Evolutionary conservation across 1,140 invertebrate genomes (phyloP).

Genomic region (Ectropis grisescens): DNA sequence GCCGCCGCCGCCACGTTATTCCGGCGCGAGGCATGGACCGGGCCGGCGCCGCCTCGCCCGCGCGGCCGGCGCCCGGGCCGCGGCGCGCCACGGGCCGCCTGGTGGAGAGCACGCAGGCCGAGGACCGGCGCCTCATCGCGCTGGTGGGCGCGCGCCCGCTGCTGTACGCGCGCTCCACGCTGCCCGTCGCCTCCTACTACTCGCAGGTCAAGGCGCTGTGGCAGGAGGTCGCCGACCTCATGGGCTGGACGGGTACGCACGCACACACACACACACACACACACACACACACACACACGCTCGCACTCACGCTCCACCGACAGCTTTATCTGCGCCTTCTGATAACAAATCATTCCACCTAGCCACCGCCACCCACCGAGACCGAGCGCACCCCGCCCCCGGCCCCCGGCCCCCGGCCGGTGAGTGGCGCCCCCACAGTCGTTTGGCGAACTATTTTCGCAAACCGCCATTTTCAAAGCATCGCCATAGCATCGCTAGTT

Average conservation of each 20-base stretch:
- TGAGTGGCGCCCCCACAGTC: no score
- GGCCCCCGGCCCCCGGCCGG: no score
- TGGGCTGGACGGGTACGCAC: slow-evolving; percentile 52
- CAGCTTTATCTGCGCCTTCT: no score
- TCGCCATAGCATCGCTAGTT: no score
- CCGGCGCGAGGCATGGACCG: slow-evolving; percentile 24
- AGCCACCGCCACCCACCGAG: no score
- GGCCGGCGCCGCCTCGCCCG: slow-evolving; percentile 1
- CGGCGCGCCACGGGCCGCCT: slow-evolving; percentile 27
- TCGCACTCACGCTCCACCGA: no score
- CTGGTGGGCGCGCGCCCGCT: slow-evolving; percentile 41
- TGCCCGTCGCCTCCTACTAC: slow-evolving; percentile 57
- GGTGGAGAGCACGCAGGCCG: slow-evolving; percentile 49
- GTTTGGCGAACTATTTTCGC: no score
- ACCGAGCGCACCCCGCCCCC: no score
- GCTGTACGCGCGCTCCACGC: slow-evolving; percentile 52
- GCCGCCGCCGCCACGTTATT: slow-evolving; percentile 26
- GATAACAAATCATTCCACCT: no score
- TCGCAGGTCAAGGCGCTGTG: slow-evolving; percentile 41
- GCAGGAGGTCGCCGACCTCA: slow-evolving; percentile 38
- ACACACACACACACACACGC: no score
- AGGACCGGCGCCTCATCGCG: slow-evolving; percentile 46
- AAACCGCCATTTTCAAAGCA: no score
- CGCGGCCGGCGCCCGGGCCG: slow-evolving; percentile 5
- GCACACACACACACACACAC: no score